Percentiles rank a stretch among this genome's conserved stretches.
Evolutionary conservation across 2,888 invertebrate species (phyloP).

Genomic region (Mythimna albipuncta): DNA sequence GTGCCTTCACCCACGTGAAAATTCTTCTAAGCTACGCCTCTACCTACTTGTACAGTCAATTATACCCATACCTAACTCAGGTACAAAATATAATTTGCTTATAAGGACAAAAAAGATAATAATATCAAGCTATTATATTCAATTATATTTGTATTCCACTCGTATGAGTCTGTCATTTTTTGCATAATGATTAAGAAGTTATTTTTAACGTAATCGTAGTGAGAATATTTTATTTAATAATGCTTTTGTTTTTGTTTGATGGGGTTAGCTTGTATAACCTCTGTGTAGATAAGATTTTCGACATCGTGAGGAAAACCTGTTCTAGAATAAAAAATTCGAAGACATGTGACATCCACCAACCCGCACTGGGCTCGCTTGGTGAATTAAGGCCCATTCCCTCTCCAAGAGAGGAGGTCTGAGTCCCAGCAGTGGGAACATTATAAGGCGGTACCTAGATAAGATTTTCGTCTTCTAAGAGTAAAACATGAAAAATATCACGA

Average conservation of each 20-base stretch:
- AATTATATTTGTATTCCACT: constrained; percentile 62
- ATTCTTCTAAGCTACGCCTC: no score
- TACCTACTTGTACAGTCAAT: constrained; percentile 10
- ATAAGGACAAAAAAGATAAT: constrained; percentile 36
- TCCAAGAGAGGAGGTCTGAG: no score
- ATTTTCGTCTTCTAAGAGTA: not conserved
- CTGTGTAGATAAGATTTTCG: constrained; percentile 4
- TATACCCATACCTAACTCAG: not conserved
- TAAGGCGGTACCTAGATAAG: no score
- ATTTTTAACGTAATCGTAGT: constrained; percentile 49
- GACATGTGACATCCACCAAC: no score
- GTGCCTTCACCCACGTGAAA: no score
- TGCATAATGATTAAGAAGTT: constrained; percentile 52
- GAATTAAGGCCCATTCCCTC: no score
- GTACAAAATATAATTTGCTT: constrained; percentile 28
- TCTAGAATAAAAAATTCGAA: no score
- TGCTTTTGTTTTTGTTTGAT: constrained; percentile 54
- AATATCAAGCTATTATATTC: constrained; percentile 46
- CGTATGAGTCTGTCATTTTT: constrained; percentile 53
- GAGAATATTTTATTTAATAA: constrained; percentile 51
- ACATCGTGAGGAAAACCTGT: no score
- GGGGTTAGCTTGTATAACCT: constrained; percentile 38
- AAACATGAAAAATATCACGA: not conserved
- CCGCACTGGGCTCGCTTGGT: no score
- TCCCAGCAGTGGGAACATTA: no score